phyloP scores from a whole-genome alignment of 2,888 invertebrate genomes.

The Amaurobius ferox region DNA sequence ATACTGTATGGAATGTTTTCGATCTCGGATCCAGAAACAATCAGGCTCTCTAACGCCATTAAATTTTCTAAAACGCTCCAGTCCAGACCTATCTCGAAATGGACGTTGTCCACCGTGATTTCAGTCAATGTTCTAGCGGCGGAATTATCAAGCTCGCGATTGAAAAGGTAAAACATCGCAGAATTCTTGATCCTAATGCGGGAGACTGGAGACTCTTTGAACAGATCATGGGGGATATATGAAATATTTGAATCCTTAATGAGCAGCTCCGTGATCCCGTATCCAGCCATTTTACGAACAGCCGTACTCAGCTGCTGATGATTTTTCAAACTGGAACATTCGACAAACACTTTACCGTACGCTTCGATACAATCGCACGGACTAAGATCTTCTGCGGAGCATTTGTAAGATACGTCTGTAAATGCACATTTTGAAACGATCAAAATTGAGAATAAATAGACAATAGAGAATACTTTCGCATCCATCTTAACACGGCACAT shows the following conservation, averaged over 20 bases:
- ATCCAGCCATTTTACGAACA: neutral
- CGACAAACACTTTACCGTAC: neutral
- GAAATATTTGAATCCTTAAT: slow-evolving; percentile 5
- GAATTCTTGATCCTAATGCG: neutral
- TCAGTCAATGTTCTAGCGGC: neutral
- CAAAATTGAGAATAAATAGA: no score
- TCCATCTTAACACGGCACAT: no score
- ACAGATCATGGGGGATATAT: neutral
- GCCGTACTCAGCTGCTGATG: neutral
- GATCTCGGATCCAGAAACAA: neutral
- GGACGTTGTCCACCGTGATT: neutral
- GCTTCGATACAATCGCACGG: neutral
- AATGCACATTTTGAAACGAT: no score
- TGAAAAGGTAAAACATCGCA: slow-evolving; percentile 15
- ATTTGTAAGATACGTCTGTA: neutral
- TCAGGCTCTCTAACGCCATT: neutral
- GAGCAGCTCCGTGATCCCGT: neutral
- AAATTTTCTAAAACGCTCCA: slow-evolving; percentile 5
- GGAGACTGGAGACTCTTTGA: neutral
- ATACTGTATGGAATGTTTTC: neutral
- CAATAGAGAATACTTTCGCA: no score
- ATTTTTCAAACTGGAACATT: neutral
- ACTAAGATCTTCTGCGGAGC: neutral
- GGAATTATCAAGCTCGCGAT: neutral
- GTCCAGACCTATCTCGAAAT: neutral